Evolutionary conservation across 2,888 invertebrate genomes (phyloP).

Genomic region (Drosophila quinaria): DNA sequence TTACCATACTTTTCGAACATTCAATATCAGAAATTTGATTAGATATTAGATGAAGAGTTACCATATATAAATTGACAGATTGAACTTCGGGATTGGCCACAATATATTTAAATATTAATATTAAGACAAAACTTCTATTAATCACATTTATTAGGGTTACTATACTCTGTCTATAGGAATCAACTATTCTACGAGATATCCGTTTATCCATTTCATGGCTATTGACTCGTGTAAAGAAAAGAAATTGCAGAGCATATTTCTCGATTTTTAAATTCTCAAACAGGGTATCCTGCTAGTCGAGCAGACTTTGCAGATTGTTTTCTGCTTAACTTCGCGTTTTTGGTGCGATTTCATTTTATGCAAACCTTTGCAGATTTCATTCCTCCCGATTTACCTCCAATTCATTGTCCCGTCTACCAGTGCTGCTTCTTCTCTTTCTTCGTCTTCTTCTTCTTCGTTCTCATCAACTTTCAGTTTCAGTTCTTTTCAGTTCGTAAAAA

Average conservation of each 20-base stretch:
- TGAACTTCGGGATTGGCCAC: too few relatives aligned
- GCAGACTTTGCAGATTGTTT: neutral
- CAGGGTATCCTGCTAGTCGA: conserved; percentile 1
- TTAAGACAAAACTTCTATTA: neutral
- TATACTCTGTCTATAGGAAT: neutral
- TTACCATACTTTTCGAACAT: neutral
- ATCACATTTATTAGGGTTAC: neutral
- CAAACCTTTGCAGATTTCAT: conserved; percentile 32
- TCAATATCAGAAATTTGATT: too few relatives aligned
- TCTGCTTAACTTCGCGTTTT: conserved; percentile 32
- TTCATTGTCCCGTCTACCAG: neutral
- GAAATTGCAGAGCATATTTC: too few relatives aligned
- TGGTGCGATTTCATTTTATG: conserved; percentile 30
- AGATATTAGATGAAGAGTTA: too few relatives aligned
- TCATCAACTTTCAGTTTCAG: conserved; percentile 5
- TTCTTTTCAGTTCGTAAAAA: conserved; percentile 12
- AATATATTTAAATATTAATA: too few relatives aligned
- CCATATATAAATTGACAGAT: too few relatives aligned
- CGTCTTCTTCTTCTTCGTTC: conserved; percentile 1
- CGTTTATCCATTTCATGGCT: too few relatives aligned
- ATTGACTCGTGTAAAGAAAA: too few relatives aligned
- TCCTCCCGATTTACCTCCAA: neutral
- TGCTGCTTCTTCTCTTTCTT: neutral
- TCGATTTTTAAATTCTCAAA: neutral
- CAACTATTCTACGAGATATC: too few relatives aligned